Percentiles rank a stretch among this genome's conserved stretches.
These are phyloP conservation scores for Aleiodes testaceus DNA, from an alignment of 2,888 invertebrate genomes.

Conservation along the genomic window DNA sequence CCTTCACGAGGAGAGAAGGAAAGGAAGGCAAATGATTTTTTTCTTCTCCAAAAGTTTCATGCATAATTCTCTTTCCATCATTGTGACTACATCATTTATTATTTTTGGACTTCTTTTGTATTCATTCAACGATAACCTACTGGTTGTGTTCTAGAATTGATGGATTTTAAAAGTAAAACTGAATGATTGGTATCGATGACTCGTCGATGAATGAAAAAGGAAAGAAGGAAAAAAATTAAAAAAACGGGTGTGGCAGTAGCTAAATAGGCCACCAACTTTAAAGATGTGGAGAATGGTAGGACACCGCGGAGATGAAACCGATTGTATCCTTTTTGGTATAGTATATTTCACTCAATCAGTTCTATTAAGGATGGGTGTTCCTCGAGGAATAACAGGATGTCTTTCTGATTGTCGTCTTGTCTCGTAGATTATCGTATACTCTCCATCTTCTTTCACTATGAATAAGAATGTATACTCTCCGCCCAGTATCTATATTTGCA, in stretches of 20 bases:
- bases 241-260: constrained; percentile 58
- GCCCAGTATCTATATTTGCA: constrained; percentile 28
- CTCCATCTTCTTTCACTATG: constrained; percentile 36
- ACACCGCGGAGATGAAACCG: constrained; percentile 58
- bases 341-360: constrained; percentile 36
- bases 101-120: background rate
- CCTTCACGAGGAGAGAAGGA: too few species aligned
- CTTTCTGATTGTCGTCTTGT: constrained; percentile 66
- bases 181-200: constrained; percentile 32
- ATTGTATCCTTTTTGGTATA: constrained; percentile 51
- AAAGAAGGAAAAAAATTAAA: constrained; percentile 19
- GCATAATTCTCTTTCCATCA: background rate
- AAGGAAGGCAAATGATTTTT: too few species aligned
- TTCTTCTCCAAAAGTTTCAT: background rate
- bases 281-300: constrained; percentile 37
- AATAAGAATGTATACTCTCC: constrained; percentile 31
- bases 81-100: constrained; percentile 18
- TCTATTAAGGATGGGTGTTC: constrained; percentile 63
- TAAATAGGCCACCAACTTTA: constrained; percentile 56
- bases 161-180: constrained; percentile 30
- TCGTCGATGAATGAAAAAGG: constrained; percentile 7
- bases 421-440: constrained; percentile 59
- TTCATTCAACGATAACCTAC: constrained; percentile 8
- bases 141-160: constrained; percentile 28
- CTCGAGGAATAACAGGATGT: constrained; percentile 67